Percentiles rank a stretch among this genome's conserved stretches.
phyloP scores from a whole-genome alignment of 37 sponge, comb jelly and placozoan species.

The Lycopodina hypogea region DNA sequence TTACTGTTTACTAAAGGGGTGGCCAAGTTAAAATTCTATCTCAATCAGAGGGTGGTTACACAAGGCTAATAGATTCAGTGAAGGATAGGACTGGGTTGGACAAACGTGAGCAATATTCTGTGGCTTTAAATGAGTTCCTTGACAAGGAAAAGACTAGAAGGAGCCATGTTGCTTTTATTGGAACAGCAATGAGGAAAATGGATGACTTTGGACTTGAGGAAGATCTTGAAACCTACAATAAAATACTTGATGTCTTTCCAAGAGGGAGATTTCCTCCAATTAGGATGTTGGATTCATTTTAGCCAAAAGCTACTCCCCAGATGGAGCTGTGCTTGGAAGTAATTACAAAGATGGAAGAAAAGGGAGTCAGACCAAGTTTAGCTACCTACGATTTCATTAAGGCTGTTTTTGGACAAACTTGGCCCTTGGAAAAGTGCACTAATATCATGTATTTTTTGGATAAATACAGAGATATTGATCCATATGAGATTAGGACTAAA shows the following conservation, averaged over 20 bases:
- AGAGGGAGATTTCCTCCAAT: conserved; percentile 68
- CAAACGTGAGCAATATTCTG: conserved; percentile 46
- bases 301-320: conserved; percentile 85
- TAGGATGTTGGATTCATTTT: conserved; percentile 76
- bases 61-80: conserved; percentile 47
- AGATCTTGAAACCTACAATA: conserved; percentile 79
- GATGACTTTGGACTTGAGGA: conserved; percentile 77
- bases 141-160: conserved; percentile 58
- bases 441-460: conserved; percentile 87
- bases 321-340: conserved; percentile 79
- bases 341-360: conserved; percentile 87
- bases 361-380: conserved; percentile 75
- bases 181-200: conserved; percentile 62
- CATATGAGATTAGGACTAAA: conserved; percentile 53
- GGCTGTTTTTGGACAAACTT: conserved; percentile 77
- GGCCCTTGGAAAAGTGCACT: conserved; percentile 81
- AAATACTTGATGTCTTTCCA: conserved; percentile 78
- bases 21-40: neutral
- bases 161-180: conserved; percentile 81
- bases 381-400: conserved; percentile 61
- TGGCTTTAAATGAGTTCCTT: conserved; percentile 65
- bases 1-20: too few species aligned
- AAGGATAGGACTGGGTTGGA: conserved; percentile 13
- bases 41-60: neutral
- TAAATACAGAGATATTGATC: conserved; percentile 70